phyloP scores from a whole-genome alignment of 2,888 invertebrate species.

The Ophonus ardosiacus region DNA sequence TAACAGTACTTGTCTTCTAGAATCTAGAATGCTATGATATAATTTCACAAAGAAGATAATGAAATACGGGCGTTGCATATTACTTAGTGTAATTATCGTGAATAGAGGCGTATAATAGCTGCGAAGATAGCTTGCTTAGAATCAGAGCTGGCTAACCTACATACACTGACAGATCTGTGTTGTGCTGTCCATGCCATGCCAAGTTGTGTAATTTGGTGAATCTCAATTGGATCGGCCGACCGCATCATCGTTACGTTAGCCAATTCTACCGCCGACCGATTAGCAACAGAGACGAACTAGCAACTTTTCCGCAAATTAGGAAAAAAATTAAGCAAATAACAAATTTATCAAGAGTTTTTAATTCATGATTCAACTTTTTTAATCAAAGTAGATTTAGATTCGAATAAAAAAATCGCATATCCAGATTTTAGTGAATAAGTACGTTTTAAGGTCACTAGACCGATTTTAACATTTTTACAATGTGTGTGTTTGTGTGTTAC shows the following conservation, averaged over 20 bases:
- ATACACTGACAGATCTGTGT: conserved; percentile 58
- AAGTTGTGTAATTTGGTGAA: conserved; percentile 42
- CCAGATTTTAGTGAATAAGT: too few species aligned
- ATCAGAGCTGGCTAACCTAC: conserved; percentile 33
- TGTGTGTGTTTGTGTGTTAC: too few species aligned
- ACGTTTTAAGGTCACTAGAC: too few species aligned
- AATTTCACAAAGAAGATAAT: not conserved
- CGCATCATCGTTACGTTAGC: conserved; percentile 32
- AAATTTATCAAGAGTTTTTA: too few species aligned
- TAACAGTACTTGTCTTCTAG: too few species aligned
- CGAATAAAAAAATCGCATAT: too few species aligned
- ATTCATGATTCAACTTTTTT: too few species aligned
- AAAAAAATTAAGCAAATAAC: too few species aligned
- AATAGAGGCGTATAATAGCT: conserved; percentile 8
- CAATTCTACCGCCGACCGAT: not conserved
- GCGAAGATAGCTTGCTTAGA: not conserved
- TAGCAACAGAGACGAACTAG: not conserved
- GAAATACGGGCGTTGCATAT: not conserved
- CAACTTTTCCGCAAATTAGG: not conserved
- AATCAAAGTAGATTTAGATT: too few species aligned
- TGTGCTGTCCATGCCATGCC: not conserved
- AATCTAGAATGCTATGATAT: not conserved
- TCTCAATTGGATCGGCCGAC: conserved; percentile 42
- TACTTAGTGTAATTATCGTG: not conserved
- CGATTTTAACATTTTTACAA: too few species aligned